Evolutionary conservation across 1,140 invertebrate species (phyloP).

Genomic region (Megalopta genalis): DNA sequence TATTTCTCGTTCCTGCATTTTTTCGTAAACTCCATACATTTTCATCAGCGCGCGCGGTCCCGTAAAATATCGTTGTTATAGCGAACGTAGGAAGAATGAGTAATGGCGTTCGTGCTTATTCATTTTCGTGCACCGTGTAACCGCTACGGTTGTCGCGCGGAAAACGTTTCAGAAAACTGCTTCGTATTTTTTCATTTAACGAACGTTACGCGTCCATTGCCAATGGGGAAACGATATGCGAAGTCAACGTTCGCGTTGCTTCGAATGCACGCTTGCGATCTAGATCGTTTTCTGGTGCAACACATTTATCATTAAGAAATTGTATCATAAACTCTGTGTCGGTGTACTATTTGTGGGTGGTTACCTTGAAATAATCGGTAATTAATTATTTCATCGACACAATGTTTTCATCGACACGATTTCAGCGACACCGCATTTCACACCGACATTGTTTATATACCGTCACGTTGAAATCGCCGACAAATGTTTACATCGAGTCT

Average conservation of each 20-base stretch:
- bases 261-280: too few relatives aligned
- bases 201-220: background rate
- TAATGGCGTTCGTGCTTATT: constrained; percentile 44
- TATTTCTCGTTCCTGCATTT: constrained; percentile 21
- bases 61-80: constrained; percentile 39
- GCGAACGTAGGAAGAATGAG: constrained; percentile 9
- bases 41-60: constrained; percentile 3
- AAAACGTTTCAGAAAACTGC: constrained; percentile 29
- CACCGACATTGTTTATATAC: too few relatives aligned
- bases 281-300: too few relatives aligned
- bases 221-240: background rate
- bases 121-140: constrained; percentile 32
- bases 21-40: constrained; percentile 22
- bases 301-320: too few relatives aligned
- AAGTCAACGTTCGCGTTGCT: background rate
- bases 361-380: too few relatives aligned
- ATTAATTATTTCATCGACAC: too few relatives aligned
- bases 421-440: too few relatives aligned
- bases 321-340: too few relatives aligned
- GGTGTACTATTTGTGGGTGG: too few relatives aligned
- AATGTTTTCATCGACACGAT: too few relatives aligned
- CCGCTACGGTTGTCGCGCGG: constrained; percentile 28
- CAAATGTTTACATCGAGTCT: too few relatives aligned
- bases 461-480: too few relatives aligned
- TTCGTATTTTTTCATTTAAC: constrained; percentile 20